Evolutionary conservation across 2,797 vertebrate species (phyloP).

Genomic region (Halcyon chelicuti): DNA sequence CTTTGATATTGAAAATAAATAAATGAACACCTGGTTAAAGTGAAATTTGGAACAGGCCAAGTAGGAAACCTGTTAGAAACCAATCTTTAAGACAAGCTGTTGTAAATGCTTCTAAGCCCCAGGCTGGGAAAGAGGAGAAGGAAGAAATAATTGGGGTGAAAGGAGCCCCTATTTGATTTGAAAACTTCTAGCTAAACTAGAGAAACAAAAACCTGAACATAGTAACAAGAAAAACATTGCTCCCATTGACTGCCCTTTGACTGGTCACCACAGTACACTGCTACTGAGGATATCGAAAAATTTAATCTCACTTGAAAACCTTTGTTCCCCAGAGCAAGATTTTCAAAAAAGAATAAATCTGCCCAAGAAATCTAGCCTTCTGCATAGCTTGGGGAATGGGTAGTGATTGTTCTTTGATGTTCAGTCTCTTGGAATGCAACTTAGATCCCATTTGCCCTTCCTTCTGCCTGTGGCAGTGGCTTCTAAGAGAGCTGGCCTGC

Average conservation of each 20-base stretch:
- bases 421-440: slow-evolving; percentile 30
- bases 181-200: background rate
- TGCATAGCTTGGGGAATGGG: background rate
- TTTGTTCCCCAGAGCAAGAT: background rate
- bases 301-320: slow-evolving; percentile 1
- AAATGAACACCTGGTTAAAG: background rate
- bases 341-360: slow-evolving; percentile 19
- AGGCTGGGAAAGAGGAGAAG: background rate
- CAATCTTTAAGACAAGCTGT: background rate
- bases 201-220: background rate
- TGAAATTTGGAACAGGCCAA: background rate
- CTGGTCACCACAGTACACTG: background rate
- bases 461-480: slow-evolving; percentile 14
- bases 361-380: background rate
- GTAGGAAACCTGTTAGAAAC: background rate
- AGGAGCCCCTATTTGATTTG: background rate
- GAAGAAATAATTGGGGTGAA: background rate
- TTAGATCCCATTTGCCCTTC: slow-evolving; percentile 25
- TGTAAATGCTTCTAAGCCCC: background rate
- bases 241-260: background rate
- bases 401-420: slow-evolving; percentile 55
- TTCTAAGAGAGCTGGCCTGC: slow-evolving; percentile 6
- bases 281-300: background rate
- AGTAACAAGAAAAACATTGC: background rate
- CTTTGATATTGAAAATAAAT: background rate